Percentiles rank a stretch among this genome's conserved stretches.
Evolutionary conservation across 2,113 vertebrate species (phyloP).

Genomic region (Larimichthys polyactis): DNA sequence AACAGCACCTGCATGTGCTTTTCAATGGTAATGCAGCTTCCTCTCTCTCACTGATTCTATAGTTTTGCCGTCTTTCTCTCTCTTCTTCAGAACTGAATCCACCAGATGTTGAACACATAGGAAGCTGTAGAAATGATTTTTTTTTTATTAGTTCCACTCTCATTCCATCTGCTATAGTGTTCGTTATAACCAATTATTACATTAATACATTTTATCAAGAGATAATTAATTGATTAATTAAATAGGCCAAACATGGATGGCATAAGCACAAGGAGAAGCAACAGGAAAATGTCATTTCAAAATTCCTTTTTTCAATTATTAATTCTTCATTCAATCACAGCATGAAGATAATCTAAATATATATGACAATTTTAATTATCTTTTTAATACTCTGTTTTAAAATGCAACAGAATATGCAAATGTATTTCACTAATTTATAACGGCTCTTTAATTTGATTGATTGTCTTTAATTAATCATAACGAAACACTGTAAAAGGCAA

Average conservation of each 20-base stretch:
- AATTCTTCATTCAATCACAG: background rate
- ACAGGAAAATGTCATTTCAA: too few species aligned
- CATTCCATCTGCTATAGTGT: background rate
- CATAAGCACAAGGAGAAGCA: background rate
- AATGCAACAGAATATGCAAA: background rate
- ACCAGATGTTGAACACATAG: background rate
- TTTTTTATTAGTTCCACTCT: background rate
- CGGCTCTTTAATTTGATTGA: background rate
- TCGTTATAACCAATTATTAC: background rate
- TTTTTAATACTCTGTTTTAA: background rate
- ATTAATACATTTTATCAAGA: background rate
- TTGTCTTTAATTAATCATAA: background rate
- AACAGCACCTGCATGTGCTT: constrained; percentile 68
- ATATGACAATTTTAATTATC: background rate
- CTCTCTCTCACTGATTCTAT: too few species aligned
- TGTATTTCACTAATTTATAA: background rate
- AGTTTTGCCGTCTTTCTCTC: background rate
- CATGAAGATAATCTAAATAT: background rate
- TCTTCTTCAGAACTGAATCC: background rate
- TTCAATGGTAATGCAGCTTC: constrained; percentile 40
- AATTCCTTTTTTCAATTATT: background rate
- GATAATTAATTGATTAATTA: background rate
- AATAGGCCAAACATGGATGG: background rate
- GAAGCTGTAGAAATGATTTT: background rate
- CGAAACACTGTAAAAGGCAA: background rate